These are phyloP conservation scores for Diploptera punctata DNA, from an alignment of 2,888 invertebrate species.

Conservation along the genomic window DNA sequence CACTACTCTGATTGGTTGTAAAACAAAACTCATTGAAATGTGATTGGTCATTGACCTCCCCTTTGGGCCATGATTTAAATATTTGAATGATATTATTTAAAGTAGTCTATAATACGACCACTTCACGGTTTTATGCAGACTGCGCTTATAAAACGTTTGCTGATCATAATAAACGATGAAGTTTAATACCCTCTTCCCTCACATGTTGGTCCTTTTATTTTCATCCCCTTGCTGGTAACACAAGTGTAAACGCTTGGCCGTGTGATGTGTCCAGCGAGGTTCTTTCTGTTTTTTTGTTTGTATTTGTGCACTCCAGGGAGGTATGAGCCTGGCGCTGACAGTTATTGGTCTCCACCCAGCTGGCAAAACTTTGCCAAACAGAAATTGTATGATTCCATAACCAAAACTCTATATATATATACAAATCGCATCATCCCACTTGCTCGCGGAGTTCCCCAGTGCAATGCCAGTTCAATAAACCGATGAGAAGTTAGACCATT, in stretches of 20 bases:
- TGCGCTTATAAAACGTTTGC: no score
- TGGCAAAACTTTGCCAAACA: slow-evolving; percentile 2
- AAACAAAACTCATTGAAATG: no score
- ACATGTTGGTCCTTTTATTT: no score
- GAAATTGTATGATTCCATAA: neutral
- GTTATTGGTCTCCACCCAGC: slow-evolving; percentile 12
- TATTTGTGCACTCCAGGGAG: neutral
- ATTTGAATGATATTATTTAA: no score
- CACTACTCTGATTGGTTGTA: no score
- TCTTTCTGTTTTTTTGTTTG: neutral
- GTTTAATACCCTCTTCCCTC: neutral
- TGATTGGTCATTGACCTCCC: no score
- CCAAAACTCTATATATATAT: neutral
- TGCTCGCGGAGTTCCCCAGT: neutral
- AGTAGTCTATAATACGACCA: no score
- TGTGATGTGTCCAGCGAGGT: neutral
- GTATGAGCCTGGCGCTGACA: slow-evolving; percentile 1
- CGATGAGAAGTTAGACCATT: neutral
- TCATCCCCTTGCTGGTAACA: neutral
- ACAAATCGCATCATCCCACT: neutral
- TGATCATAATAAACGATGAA: neutral
- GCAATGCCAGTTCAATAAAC: slow-evolving; percentile 5
- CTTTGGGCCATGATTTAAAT: no score
- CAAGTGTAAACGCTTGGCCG: neutral
- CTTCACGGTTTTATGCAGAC: no score